A percentile compares a stretch with the other conserved stretches of the same genome.
Evolutionary conservation across 1,140 invertebrate genomes (phyloP).

Genomic region (Hermatobates lingyangjiaoensis): DNA sequence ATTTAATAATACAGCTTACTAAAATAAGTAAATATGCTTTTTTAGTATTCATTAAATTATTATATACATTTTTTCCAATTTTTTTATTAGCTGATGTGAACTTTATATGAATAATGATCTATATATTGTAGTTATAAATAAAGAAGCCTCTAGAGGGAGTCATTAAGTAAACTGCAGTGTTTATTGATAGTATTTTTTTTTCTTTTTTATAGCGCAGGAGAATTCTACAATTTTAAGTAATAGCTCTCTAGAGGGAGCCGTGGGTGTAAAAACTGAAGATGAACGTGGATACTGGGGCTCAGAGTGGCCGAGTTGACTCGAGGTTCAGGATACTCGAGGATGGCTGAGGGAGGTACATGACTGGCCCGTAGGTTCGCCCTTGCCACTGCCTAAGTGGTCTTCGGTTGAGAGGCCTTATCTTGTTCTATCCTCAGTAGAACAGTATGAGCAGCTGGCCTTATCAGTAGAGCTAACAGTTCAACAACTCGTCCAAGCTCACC

Average conservation of each 20-base stretch:
- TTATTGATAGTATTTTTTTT: neutral
- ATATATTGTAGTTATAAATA: too few species aligned
- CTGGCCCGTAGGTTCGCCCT: constrained; percentile 38
- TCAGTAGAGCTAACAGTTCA: constrained; percentile 55
- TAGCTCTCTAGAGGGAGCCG: neutral
- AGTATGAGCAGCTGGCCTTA: constrained; percentile 59
- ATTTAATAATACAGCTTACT: too few species aligned
- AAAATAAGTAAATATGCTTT: too few species aligned
- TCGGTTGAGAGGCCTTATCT: constrained; percentile 27
- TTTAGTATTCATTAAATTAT: too few species aligned
- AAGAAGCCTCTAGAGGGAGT: too few species aligned
- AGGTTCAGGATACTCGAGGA: constrained; percentile 14
- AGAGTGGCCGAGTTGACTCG: constrained; percentile 88
- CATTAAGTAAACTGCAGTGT: too few species aligned
- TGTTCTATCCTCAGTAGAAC: constrained; percentile 35
- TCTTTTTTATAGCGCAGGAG: neutral
- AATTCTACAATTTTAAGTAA: neutral
- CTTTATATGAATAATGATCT: too few species aligned
- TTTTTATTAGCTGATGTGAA: too few species aligned
- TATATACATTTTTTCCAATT: too few species aligned
- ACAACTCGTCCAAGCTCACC: constrained; percentile 50
- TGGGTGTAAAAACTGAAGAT: neutral
- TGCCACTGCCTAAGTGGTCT: constrained; percentile 48
- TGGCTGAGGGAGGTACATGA: constrained; percentile 7
- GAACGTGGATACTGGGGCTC: constrained; percentile 60